Evolutionary conservation across 2,797 vertebrate genomes (phyloP).

Genomic region (Cetoscarus ocellatus): DNA sequence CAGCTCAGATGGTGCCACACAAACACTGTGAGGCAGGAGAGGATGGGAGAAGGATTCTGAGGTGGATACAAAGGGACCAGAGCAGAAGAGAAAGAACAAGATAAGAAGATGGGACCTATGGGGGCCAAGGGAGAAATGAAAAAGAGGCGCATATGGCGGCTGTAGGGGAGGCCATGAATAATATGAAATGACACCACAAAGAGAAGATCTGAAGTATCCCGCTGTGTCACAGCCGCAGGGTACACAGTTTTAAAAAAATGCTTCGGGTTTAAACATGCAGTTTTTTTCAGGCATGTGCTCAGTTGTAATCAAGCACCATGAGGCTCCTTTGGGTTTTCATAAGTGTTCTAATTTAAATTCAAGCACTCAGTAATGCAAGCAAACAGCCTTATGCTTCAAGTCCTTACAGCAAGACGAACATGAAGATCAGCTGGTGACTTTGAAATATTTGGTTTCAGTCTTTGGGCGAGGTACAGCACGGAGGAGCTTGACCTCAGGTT

Average conservation of each 20-base stretch:
- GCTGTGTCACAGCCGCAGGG: conserved; percentile 48
- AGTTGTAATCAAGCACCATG: conserved; percentile 31
- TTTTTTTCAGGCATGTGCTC: conserved; percentile 42
- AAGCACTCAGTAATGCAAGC: conserved; percentile 1
- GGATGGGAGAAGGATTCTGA: conserved; percentile 29
- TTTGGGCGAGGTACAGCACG: conserved; percentile 34
- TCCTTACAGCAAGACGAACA: conserved; percentile 26
- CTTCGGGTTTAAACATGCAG: conserved; percentile 18
- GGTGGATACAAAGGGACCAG: conserved; percentile 48
- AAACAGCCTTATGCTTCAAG: conserved; percentile 39
- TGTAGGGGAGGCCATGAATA: conserved; percentile 55
- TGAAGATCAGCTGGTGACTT: conserved; percentile 24
- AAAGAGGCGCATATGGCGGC: conserved; percentile 34
- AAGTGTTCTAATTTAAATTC: conserved; percentile 5
- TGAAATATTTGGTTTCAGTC: conserved; percentile 59
- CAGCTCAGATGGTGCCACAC: conserved; percentile 8
- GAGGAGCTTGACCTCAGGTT: conserved; percentile 26
- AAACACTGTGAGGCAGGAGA: conserved; percentile 42
- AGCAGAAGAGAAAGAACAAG: conserved; percentile 37
- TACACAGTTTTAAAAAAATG: conserved; percentile 18
- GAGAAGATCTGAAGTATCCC: conserved; percentile 62
- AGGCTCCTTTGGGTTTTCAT: conserved; percentile 5
- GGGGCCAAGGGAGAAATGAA: conserved; percentile 38
- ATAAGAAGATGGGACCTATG: conserved; percentile 53
- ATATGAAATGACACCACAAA: conserved; percentile 60